Evolutionary conservation across 1,140 invertebrate species (phyloP).

Genomic region (Cheumatopsyche charites): DNA sequence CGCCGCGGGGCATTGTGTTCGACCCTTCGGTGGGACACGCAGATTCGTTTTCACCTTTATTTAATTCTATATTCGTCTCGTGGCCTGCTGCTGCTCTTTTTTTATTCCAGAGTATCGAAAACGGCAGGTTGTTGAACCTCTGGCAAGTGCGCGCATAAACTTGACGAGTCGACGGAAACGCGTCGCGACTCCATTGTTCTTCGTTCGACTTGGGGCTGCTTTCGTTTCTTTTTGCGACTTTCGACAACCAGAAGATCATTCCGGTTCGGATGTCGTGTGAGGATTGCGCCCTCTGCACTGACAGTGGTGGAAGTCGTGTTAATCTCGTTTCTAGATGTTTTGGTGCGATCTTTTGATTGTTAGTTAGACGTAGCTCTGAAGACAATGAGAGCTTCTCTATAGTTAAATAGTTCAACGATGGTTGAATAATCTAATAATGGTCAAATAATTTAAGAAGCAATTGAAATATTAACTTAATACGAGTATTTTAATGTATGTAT

Average conservation of each 20-base stretch:
- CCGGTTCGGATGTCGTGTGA: slow-evolving; percentile 29
- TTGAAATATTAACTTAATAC: no score
- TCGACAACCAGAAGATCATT: slow-evolving; percentile 9
- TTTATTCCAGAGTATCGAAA: no score
- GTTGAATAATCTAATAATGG: no score
- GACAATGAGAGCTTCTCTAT: no score
- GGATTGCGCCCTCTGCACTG: no score
- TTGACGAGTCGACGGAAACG: slow-evolving; percentile 39
- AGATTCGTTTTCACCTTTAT: not conserved
- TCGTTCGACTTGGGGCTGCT: not conserved
- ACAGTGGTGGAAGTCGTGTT: no score
- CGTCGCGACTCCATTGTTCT: slow-evolving; percentile 35
- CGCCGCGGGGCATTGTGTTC: not conserved
- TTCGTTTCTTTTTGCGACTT: slow-evolving; percentile 16
- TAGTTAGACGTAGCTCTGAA: no score
- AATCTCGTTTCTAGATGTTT: no score
- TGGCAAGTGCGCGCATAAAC: slow-evolving; percentile 24
- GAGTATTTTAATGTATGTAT: no score
- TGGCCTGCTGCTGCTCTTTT: not conserved
- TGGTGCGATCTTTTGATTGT: no score
- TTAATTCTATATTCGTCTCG: not conserved
- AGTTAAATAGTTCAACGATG: no score
- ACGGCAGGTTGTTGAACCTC: slow-evolving; percentile 18
- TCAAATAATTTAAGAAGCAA: no score
- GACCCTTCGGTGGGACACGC: not conserved